These are phyloP conservation scores for Sesamia inferens DNA, from an alignment of 2,888 invertebrate genomes.

Conservation along the genomic window DNA sequence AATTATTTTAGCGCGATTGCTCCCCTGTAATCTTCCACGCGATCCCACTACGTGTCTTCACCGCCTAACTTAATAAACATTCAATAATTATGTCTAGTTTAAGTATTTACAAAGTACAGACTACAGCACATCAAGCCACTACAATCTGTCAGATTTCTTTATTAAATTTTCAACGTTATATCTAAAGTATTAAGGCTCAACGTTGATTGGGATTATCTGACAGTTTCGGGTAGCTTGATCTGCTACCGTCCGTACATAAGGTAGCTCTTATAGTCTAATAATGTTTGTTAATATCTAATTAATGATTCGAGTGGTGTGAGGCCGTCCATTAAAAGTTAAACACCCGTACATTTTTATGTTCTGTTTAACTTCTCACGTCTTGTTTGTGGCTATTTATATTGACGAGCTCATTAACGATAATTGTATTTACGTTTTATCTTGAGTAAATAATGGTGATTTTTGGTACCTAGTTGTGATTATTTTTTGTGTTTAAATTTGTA, in stretches of 20 bases:
- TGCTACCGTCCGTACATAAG: background rate
- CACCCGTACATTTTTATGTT: constrained; percentile 67
- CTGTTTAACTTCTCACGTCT: constrained; percentile 71
- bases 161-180: too few species aligned
- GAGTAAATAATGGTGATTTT: constrained; percentile 36
- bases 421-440: constrained; percentile 57
- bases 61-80: background rate
- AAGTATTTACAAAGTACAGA: too few species aligned
- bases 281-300: constrained; percentile 57
- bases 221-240: too few species aligned
- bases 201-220: too few species aligned
- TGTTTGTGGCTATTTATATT: constrained; percentile 63
- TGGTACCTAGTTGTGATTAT: constrained; percentile 12
- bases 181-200: too few species aligned
- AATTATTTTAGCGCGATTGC: too few species aligned
- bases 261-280: constrained; percentile 50
- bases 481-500: background rate
- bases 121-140: too few species aligned
- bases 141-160: too few species aligned
- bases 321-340: constrained; percentile 67
- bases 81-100: background rate
- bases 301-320: constrained; percentile 53
- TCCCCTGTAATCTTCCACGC: too few species aligned
- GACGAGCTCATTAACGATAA: constrained; percentile 55
- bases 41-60: background rate